Base-by-base conservation (phyloP, 2,113 vertebrate genomes). In the Percopsis transmontana region DNA sequence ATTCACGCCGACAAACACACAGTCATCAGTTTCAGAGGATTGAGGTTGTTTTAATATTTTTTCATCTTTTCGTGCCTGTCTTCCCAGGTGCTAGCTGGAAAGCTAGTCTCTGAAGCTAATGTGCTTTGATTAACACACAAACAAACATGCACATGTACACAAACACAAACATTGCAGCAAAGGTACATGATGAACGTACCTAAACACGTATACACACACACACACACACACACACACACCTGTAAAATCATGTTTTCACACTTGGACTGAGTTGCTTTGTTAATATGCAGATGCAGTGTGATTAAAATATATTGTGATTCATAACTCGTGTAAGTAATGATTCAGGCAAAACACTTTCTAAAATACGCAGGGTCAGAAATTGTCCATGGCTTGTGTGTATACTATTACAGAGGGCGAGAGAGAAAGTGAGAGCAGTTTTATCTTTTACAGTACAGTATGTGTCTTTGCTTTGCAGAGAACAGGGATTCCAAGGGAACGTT, bases 1-100 rank as follows among this genome's bases (percentile, higher is more conserved):
- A 83, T 85, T 77, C 76, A 69, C 63, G 84, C 69, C 67, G 81
- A 87, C 84, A 87, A 85, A 88, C 79, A 82, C 81, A 70, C 81
- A 84, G 77, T 88, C 83, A 79, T 82, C 84, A 85, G 83, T 82
- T 86, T 89, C 74, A 77, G 66, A 85, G 77, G 53, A 69, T 79
- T 84, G 76, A 51, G 79, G 62, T 62, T 5, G 10, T 20, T 72
- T 1, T 0, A n/a, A n/a, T 77, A 57, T 73, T 66, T 59, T 58
- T 76, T 45, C 59, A 24, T 45, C 45, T 57, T 50, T 56, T 61
- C 55, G 44, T n/a, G 19, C 53, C 42, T 56, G 24, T 24, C 56
- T 47, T 39, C 33, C 23, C 27, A 0, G 27, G 4, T 4, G 27
- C 27, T 33, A 33, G 2, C 4, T 33, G 27, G 2, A 5, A 2